Evolutionary conservation across 2,888 invertebrate genomes (phyloP).

Genomic region (Drosophila nr. perissopoda): DNA sequence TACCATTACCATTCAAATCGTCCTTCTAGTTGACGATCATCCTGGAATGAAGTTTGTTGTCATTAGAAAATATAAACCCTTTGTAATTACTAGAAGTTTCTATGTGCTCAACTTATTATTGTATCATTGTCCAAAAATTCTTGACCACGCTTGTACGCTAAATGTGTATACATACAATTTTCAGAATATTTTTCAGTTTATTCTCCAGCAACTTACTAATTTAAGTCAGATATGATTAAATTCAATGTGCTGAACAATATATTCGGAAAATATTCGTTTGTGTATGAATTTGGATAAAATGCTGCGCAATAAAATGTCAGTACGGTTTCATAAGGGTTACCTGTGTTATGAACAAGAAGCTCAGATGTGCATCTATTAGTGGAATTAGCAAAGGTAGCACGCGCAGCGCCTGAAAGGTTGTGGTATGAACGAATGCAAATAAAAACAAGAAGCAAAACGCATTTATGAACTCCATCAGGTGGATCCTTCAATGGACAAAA

Average conservation of each 20-base stretch:
- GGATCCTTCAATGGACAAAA: constrained; percentile 34
- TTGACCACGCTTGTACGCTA: too few species aligned
- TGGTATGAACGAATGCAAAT: neutral
- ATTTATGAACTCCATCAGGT: constrained; percentile 8
- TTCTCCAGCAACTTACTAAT: neutral
- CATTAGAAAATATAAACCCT: neutral
- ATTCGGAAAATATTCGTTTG: neutral
- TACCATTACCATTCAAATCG: neutral
- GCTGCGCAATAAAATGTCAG: constrained; percentile 22
- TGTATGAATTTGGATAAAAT: neutral
- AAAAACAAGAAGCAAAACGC: neutral
- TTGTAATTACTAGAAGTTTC: too few species aligned
- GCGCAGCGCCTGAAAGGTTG: neutral
- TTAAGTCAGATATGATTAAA: neutral
- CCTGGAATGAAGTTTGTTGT: neutral
- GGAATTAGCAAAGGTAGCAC: neutral
- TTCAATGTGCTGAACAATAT: neutral
- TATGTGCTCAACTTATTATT: neutral
- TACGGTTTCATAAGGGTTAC: neutral
- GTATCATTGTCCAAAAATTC: neutral
- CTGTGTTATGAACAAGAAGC: constrained; percentile 19
- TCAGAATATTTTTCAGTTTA: neutral
- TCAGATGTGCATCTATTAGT: constrained; percentile 16
- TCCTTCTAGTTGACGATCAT: neutral
- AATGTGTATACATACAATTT: neutral